A percentile compares a stretch with the other conserved stretches of the same genome.
Conservation (phyloP, 2,888 invertebrate genomes). For the Aleiodes alternator region DNA sequence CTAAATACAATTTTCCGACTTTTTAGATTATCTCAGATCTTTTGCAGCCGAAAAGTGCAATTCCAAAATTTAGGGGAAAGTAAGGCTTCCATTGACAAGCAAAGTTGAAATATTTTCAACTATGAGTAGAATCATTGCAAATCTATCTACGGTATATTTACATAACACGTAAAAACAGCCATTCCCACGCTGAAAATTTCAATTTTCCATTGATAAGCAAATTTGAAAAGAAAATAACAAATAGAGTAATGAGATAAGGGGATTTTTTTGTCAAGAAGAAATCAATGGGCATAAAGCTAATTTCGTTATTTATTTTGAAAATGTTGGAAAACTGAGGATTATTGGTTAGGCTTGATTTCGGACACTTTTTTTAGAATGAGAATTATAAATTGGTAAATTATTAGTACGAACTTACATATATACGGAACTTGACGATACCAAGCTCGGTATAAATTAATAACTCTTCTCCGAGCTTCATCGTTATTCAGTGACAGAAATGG, state of each 20-base stretch:
- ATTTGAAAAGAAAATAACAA: neutral
- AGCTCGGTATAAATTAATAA: slow-evolving; percentile 91
- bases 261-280: too few relatives aligned
- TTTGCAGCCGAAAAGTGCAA: too few relatives aligned
- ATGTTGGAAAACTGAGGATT: slow-evolving; percentile 18
- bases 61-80: too few relatives aligned
- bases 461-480: slow-evolving; percentile 88
- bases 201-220: neutral
- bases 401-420: slow-evolving; percentile 81
- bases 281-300: too few relatives aligned
- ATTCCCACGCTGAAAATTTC: neutral
- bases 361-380: neutral
- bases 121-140: slow-evolving; percentile 5
- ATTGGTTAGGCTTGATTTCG: neutral
- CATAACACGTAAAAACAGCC: neutral
- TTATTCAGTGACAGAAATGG: slow-evolving; percentile 89
- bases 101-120: too few relatives aligned
- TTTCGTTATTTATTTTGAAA: neutral
- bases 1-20: too few relatives aligned
- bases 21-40: too few relatives aligned
- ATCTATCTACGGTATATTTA: slow-evolving; percentile 9
- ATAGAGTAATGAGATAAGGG: too few relatives aligned
- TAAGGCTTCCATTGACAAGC: too few relatives aligned
- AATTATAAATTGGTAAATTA: neutral
- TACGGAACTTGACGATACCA: slow-evolving; percentile 96